A percentile compares a stretch with the other conserved stretches of the same genome.
Evolutionary conservation across 2,113 vertebrate genomes (phyloP).

Genomic region (Apteryx owenii): DNA sequence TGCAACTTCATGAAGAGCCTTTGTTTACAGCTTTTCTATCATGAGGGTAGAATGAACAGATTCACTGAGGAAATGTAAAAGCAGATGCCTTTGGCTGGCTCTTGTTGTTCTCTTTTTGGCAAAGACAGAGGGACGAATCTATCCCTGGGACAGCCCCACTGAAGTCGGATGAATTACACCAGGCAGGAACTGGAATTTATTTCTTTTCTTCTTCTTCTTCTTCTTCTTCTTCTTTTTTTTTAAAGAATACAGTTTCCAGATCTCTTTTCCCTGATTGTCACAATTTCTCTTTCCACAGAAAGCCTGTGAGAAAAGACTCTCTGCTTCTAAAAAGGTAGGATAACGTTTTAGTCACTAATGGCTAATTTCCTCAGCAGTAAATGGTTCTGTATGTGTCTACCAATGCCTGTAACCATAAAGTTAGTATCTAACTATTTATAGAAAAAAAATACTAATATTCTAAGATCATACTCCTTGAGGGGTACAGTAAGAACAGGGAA

Average conservation of each 20-base stretch:
- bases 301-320: slow-evolving; percentile 61
- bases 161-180: slow-evolving; percentile 47
- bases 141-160: slow-evolving; percentile 50
- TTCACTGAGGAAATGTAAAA: slow-evolving; percentile 71
- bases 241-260: not conserved
- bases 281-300: slow-evolving; percentile 64
- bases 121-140: slow-evolving; percentile 46
- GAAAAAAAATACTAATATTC: not conserved
- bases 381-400: not conserved
- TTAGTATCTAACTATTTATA: not conserved
- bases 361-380: not conserved
- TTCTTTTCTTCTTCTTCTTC: not conserved
- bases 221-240: not conserved
- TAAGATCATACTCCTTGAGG: not conserved
- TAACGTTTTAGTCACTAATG: slow-evolving; percentile 15
- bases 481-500: not conserved
- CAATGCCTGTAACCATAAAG: not conserved
- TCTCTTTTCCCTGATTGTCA: slow-evolving; percentile 33
- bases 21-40: slow-evolving; percentile 62
- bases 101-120: slow-evolving; percentile 67
- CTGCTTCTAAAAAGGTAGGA: slow-evolving; percentile 71
- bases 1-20: slow-evolving; percentile 63
- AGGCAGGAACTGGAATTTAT: slow-evolving; percentile 40
- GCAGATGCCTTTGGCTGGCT: slow-evolving; percentile 65
- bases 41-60: slow-evolving; percentile 60